These are phyloP conservation scores for Chromoteleia sp. DNA, from an alignment of 2,888 invertebrate genomes.

Conservation along the genomic window DNA sequence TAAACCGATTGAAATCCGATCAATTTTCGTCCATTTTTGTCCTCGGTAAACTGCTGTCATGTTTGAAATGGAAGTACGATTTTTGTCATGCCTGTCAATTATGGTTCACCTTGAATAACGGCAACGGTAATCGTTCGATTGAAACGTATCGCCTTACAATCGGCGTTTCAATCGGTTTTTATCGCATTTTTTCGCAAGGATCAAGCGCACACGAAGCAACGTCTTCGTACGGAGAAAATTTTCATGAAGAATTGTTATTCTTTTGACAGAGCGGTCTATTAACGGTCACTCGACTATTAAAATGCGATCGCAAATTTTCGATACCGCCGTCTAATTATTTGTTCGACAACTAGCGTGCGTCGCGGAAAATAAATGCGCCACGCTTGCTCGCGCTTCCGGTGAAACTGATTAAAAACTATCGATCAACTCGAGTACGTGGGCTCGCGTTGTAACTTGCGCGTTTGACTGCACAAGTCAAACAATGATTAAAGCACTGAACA, in stretches of 20 bases:
- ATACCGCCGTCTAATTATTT: too few relatives aligned
- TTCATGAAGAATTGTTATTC: not conserved
- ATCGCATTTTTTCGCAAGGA: not conserved
- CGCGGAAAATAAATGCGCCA: not conserved
- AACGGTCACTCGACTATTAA: too few relatives aligned
- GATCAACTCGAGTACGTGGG: conserved; percentile 9
- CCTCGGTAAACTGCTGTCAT: too few relatives aligned
- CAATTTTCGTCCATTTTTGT: too few relatives aligned
- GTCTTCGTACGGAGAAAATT: not conserved
- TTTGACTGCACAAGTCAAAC: not conserved
- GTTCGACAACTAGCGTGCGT: conserved; percentile 4
- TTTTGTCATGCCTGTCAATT: too few relatives aligned
- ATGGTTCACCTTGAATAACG: too few relatives aligned
- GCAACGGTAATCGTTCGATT: too few relatives aligned
- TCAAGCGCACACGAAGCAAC: not conserved
- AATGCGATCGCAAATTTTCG: too few relatives aligned
- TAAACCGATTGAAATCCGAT: not conserved
- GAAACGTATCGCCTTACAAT: too few relatives aligned
- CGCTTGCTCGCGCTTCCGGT: not conserved
- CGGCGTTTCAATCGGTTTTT: too few relatives aligned
- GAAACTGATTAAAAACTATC: conserved; percentile 25
- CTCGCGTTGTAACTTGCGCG: not conserved
- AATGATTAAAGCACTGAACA: not conserved
- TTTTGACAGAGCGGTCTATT: not conserved
- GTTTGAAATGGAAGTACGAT: too few relatives aligned